These are phyloP conservation scores for Pseudomyrmex flavicornis DNA, from an alignment of 1,140 invertebrate species.

Conservation along the genomic window DNA sequence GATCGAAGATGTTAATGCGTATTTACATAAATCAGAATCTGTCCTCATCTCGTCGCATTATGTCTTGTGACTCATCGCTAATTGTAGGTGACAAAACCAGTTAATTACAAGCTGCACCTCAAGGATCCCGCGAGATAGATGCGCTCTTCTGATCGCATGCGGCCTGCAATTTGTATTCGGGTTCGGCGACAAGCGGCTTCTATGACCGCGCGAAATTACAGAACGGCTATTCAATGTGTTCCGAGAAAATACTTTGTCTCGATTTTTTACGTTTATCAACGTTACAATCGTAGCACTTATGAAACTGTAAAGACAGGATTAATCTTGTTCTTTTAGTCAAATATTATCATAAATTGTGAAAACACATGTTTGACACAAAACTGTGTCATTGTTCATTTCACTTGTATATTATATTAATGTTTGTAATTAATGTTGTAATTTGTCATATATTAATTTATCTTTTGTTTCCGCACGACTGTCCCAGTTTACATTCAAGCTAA, in stretches of 20 bases:
- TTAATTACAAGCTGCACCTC: slow-evolving; percentile 17
- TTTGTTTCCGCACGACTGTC: too few relatives aligned
- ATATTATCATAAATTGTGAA: too few relatives aligned
- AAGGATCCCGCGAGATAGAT: background rate
- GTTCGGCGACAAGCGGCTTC: slow-evolving; percentile 26
- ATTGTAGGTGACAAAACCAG: background rate
- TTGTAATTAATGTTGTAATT: too few relatives aligned
- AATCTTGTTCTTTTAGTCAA: slow-evolving; percentile 1
- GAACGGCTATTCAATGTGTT: slow-evolving; percentile 43
- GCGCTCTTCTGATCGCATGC: slow-evolving; percentile 25
- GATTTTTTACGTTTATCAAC: slow-evolving; percentile 9
- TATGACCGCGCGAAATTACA: slow-evolving; percentile 40
- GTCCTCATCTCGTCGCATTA: background rate
- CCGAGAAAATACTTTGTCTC: background rate
- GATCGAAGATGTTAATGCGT: background rate
- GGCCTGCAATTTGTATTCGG: slow-evolving; percentile 40
- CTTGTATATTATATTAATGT: too few relatives aligned
- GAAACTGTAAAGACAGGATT: background rate
- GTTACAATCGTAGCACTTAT: background rate
- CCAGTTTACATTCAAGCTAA: too few relatives aligned
- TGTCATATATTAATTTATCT: too few relatives aligned
- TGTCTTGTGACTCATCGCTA: background rate
- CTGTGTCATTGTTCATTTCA: too few relatives aligned
- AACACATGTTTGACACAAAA: too few relatives aligned
- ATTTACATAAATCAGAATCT: background rate